Evolutionary conservation across 1,140 invertebrate genomes (phyloP), one percentile per base, ranked within the genome.

Genomic region (Anastrepha ludens): DNA sequence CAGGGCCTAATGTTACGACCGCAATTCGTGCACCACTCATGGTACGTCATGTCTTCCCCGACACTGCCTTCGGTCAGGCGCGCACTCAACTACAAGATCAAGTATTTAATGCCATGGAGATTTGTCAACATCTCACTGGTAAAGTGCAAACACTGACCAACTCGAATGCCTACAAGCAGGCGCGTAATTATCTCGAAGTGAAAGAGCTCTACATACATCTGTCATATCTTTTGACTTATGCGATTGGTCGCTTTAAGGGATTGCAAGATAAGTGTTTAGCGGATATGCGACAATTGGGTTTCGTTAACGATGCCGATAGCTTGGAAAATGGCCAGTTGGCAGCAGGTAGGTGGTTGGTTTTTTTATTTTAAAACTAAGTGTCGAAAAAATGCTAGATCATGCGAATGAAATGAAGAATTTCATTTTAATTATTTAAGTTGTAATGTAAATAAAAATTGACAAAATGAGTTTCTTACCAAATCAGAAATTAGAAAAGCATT

Each of bases 151-250:
- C 93, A 5, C 87, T 93, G 0, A 93, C 93, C 74, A 91, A 92
- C 74, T 93, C 93, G 20, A 93, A 93, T 89, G 92, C 92, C 1
- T 93, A 93, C 86, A 93, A 91, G 86, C 89, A 90, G 62, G 93
- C 90, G 0, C 90, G 89, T 9, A 92, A 89, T 47, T 90, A 89
- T 70, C 65, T 90, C 15, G 93, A 93, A 88, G 89, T 93, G 13
- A 93, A 93, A 74, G 92, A 93, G 47, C 88, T 93, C 4, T 93
- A 93, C 64, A 93, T 93, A 41, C 93, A 93, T 90, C 88, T 93
- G n/a, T 93, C 93, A 7, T 93, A 93, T 87, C 78, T 93, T 15
- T 91, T 91, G 87, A 93, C 92, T 3, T 93, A 93, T 85, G 91
- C 92, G 2, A 93, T 93, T 60, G 92, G 92, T 9, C 90, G 92